phyloP scores from a whole-genome alignment of 2,113 vertebrate species.

The Sorex fumeus region DNA sequence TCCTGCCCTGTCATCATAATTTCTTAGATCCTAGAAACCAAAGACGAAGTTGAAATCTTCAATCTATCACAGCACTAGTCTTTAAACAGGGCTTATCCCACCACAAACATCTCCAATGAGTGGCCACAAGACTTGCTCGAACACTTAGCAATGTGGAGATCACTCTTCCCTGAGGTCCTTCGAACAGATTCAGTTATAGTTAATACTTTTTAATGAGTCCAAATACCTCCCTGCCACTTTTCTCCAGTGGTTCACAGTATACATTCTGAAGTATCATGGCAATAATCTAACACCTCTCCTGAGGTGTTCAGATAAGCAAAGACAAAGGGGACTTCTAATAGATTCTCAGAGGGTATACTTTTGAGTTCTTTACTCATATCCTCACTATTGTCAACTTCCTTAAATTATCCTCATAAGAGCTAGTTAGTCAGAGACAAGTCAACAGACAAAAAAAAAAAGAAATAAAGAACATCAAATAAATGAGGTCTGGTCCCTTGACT shows the following conservation, averaged over 20 bases:
- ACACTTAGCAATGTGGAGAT: conserved; percentile 29
- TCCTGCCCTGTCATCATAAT: background rate
- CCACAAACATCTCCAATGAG: background rate
- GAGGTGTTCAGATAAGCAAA: background rate
- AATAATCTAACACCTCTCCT: conserved; percentile 2
- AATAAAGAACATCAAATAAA: background rate
- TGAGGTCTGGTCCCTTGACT: background rate
- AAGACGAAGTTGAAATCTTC: conserved; percentile 29
- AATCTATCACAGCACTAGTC: background rate
- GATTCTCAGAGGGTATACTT: background rate
- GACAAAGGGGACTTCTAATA: conserved; percentile 46
- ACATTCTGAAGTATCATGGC: background rate
- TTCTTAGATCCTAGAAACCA: conserved; percentile 38
- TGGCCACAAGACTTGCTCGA: background rate
- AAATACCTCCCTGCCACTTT: background rate
- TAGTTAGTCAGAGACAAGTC: background rate
- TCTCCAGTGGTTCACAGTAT: background rate
- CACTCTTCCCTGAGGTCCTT: background rate
- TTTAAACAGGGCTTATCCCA: background rate
- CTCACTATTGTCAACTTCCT: background rate
- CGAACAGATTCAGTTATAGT: conserved; percentile 10
- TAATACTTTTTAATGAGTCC: background rate
- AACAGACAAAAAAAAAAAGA: conserved; percentile 38
- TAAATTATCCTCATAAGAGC: background rate
- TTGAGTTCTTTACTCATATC: background rate